phyloP scores from a whole-genome alignment of 2,797 vertebrate genomes.

The Lacerta viridis region DNA sequence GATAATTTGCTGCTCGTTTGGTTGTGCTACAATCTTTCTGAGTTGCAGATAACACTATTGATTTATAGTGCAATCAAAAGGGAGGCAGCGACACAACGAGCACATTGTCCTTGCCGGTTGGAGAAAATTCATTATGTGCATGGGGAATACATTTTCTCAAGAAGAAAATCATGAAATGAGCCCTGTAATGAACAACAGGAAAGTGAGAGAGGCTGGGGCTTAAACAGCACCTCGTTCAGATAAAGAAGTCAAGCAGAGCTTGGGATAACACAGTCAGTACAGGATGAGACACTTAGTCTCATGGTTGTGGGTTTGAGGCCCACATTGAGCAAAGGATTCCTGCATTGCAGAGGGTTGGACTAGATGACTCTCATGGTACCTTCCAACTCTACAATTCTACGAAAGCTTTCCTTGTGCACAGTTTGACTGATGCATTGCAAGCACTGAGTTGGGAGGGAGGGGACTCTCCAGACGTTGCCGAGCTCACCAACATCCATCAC shows the following conservation, averaged over 20 bases:
- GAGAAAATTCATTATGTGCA: not conserved
- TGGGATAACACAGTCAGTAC: too few relatives aligned
- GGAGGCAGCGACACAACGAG: not conserved
- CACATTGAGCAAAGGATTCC: too few relatives aligned
- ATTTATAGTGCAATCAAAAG: slow-evolving; percentile 1
- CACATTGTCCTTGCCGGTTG: not conserved
- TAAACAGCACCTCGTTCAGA: not conserved
- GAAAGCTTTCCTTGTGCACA: too few relatives aligned
- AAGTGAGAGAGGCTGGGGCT: not conserved
- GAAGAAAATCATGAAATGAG: not conserved
- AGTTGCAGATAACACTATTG: not conserved
- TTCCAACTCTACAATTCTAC: too few relatives aligned
- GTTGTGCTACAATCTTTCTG: not conserved
- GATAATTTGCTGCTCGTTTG: not conserved
- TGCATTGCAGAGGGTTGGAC: too few relatives aligned
- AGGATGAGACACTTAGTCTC: too few relatives aligned
- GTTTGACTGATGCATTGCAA: too few relatives aligned
- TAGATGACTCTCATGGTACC: too few relatives aligned
- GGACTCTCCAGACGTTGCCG: too few relatives aligned
- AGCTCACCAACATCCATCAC: too few relatives aligned
- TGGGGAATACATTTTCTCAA: not conserved
- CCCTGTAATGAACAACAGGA: not conserved
- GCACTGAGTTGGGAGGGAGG: too few relatives aligned
- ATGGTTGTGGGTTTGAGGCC: too few relatives aligned
- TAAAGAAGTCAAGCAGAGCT: not conserved